These are phyloP conservation scores for Corynorhinus townsendii DNA, from an alignment of 2,113 vertebrate genomes.

Conservation along the genomic window DNA sequence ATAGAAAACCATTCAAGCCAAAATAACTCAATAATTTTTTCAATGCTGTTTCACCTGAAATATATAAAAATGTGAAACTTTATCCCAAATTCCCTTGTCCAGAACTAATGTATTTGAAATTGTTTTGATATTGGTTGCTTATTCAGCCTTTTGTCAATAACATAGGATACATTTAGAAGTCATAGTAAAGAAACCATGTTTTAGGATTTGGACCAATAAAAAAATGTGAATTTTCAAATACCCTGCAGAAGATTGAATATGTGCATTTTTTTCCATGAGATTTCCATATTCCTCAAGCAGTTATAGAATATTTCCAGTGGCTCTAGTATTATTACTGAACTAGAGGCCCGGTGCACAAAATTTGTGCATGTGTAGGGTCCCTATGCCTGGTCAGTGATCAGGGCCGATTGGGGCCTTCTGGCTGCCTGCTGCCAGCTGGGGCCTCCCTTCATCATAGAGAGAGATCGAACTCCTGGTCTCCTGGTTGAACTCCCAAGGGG, in stretches of 20 bases:
- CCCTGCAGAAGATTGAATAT: background rate
- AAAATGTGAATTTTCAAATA: background rate
- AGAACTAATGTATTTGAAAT: background rate
- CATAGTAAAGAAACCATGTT: background rate
- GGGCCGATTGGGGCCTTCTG: too few relatives aligned
- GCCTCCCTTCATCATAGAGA: too few relatives aligned
- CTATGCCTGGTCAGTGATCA: too few relatives aligned
- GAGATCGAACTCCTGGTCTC: too few relatives aligned
- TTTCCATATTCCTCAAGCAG: background rate
- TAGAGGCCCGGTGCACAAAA: too few relatives aligned
- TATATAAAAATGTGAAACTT: background rate
- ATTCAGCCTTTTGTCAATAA: background rate
- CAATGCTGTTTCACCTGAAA: background rate
- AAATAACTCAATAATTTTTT: background rate
- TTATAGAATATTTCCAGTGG: background rate
- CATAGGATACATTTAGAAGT: background rate
- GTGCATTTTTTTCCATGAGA: background rate
- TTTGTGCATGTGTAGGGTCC: too few relatives aligned
- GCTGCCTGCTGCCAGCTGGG: too few relatives aligned
- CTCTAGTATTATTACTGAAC: background rate
- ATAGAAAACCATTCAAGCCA: background rate
- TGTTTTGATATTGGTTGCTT: background rate
- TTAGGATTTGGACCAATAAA: background rate
- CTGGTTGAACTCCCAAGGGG: too few relatives aligned
- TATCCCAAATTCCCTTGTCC: background rate